Conservation (phyloP, 2,797 vertebrate species). For the Rhinogobio ventralis region DNA sequence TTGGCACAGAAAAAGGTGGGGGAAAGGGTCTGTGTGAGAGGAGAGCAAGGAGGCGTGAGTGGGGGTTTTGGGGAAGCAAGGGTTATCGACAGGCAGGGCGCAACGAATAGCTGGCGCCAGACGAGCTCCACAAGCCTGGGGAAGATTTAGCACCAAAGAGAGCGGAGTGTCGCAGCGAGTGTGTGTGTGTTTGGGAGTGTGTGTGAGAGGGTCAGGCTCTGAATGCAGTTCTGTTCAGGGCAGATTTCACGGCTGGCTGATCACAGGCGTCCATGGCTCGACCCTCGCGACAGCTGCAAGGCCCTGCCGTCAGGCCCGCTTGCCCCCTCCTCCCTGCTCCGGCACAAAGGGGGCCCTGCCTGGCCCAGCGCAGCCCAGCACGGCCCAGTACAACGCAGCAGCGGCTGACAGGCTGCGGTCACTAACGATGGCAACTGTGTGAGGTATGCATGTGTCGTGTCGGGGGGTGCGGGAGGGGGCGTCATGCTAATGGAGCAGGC, state of each 20-base stretch:
- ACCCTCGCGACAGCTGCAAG: conserved; percentile 87
- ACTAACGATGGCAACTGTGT: conserved; percentile 83
- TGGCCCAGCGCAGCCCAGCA: conserved; percentile 71
- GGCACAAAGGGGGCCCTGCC: conserved; percentile 79
- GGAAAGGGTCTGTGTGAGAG: conserved; percentile 6
- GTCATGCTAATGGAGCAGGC: conserved; percentile 59
- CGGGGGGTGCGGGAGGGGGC: conserved; percentile 39
- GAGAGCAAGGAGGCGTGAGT: conserved; percentile 20
- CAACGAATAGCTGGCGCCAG: conserved; percentile 81
- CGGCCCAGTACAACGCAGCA: conserved; percentile 74
- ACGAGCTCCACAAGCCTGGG: conserved; percentile 76
- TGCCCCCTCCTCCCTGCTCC: conserved; percentile 48
- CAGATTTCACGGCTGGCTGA: conserved; percentile 87
- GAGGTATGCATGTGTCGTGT: conserved; percentile 75
- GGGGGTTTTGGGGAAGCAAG: conserved; percentile 54
- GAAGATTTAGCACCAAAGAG: conserved; percentile 83
- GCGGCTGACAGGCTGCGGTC: conserved; percentile 83
- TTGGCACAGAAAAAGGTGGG: conserved; percentile 17
- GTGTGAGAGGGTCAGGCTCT: conserved; percentile 78
- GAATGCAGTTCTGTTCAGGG: conserved; percentile 82
- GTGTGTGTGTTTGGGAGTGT: conserved; percentile 64
- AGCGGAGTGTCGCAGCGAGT: conserved; percentile 64
- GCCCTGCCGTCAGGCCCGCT: conserved; percentile 71
- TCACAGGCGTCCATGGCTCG: conserved; percentile 82
- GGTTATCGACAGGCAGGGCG: conserved; percentile 63